Percentiles rank a stretch among this genome's conserved stretches.
Conservation (phyloP, 2,888 invertebrate genomes). For the Drosophila anomalata region DNA sequence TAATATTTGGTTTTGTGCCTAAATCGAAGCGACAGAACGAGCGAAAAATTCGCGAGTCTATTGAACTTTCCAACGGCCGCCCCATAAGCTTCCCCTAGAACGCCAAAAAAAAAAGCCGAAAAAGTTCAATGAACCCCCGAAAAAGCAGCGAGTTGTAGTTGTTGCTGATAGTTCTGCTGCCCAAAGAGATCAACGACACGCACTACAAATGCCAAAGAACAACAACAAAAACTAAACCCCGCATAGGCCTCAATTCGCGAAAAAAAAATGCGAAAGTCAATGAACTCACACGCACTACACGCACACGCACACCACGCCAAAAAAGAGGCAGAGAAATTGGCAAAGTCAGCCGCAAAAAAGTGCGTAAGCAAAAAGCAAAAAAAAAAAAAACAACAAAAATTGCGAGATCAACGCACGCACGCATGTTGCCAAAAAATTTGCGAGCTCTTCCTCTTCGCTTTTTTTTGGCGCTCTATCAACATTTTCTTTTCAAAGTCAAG, state of each 20-base stretch:
- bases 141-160: constrained; percentile 1
- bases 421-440: constrained; percentile 60
- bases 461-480: constrained; percentile 60
- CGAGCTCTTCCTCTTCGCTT: neutral
- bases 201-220: constrained; percentile 54
- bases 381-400: neutral
- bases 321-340: constrained; percentile 32
- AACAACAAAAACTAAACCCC: constrained; percentile 39
- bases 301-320: neutral
- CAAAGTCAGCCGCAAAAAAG: constrained; percentile 29
- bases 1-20: constrained; percentile 32
- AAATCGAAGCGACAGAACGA: constrained; percentile 24
- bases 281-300: constrained; percentile 48
- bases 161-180: constrained; percentile 24
- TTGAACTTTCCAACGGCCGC: constrained; percentile 66
- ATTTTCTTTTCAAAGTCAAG: constrained; percentile 77
- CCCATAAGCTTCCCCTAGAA: constrained; percentile 7
- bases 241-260: constrained; percentile 20
- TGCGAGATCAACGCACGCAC: constrained; percentile 32
- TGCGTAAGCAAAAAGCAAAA: constrained; percentile 14
- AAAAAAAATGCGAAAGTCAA: constrained; percentile 54
- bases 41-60: constrained; percentile 70
- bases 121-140: constrained; percentile 71
- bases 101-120: constrained; percentile 41
- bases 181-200: constrained; percentile 77